Percentiles rank a stretch among this genome's conserved stretches.
These are phyloP conservation scores for Petrocephalus schoutedeni DNA, from an alignment of 2,797 vertebrate species.

Conservation along the genomic window DNA sequence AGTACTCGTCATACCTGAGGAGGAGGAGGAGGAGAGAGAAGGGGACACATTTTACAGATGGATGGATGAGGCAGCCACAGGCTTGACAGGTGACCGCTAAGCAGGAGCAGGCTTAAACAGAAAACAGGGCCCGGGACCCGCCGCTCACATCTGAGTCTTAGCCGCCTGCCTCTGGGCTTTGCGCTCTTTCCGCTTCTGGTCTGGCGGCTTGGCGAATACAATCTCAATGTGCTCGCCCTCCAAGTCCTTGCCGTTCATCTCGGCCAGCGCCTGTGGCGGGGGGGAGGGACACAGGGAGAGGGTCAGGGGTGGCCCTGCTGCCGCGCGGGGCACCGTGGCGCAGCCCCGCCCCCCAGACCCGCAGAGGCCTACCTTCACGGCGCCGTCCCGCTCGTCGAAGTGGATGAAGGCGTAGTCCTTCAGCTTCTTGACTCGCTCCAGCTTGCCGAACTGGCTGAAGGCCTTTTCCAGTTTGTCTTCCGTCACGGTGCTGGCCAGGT, in stretches of 20 bases:
- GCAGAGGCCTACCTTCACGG: conserved; percentile 79
- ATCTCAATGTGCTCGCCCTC: conserved; percentile 99
- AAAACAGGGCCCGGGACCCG: neutral
- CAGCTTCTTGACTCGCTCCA: conserved; percentile 96
- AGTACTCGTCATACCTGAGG: conserved; percentile 94
- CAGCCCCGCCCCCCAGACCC: too few relatives aligned
- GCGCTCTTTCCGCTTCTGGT: conserved; percentile 98
- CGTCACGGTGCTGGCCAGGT: conserved; percentile 87
- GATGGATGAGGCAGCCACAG: neutral
- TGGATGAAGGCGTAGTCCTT: conserved; percentile 99
- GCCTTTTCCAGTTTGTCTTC: conserved; percentile 90
- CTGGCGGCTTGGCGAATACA: conserved; percentile 97
- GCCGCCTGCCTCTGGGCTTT: conserved; percentile 98
- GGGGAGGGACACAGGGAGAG: conserved; percentile 21
- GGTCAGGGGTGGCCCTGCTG: too few relatives aligned
- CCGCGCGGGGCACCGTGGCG: too few relatives aligned
- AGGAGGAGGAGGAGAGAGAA: conserved; percentile 20
- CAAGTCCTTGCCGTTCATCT: conserved; percentile 96
- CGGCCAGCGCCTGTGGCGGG: conserved; percentile 82
- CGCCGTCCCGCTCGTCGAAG: conserved; percentile 93
- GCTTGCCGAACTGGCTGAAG: conserved; percentile 84
- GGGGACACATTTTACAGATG: neutral
- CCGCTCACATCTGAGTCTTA: conserved; percentile 92
- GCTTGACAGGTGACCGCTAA: neutral
- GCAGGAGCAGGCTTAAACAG: too few relatives aligned